Conservation (phyloP, 1,140 invertebrate species). For the Panonychus citri region DNA sequence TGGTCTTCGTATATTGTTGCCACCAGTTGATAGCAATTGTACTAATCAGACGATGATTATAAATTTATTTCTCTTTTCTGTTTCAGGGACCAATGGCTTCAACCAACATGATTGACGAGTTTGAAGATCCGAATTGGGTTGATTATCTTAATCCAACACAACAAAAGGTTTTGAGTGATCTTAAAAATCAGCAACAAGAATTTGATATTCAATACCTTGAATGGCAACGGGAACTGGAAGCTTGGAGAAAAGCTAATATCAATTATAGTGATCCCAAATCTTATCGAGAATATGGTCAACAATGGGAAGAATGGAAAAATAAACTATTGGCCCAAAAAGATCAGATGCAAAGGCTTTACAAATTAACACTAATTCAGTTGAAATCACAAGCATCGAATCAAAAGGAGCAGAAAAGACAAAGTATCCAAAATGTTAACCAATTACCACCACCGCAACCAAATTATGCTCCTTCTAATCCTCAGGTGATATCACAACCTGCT, state of each 20-base stretch:
- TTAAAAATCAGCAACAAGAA: slow-evolving; percentile 1
- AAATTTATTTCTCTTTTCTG: too few species aligned
- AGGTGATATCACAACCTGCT: too few species aligned
- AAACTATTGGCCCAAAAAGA: neutral
- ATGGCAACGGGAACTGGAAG: neutral
- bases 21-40: too few species aligned
- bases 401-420: neutral
- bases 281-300: neutral
- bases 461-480: too few species aligned
- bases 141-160: neutral
- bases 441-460: neutral
- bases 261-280: neutral
- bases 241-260: neutral
- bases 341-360: neutral
- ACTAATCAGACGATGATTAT: too few species aligned
- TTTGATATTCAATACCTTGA: neutral
- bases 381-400: neutral
- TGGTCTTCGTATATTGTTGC: too few species aligned
- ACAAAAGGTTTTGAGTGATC: neutral
- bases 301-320: neutral
- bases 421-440: neutral
- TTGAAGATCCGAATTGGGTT: neutral
- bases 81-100: too few species aligned
- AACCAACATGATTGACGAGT: too few species aligned
- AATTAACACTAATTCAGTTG: neutral